These are phyloP conservation scores for Hapalemur alaotrensis DNA, from an alignment of 2,797 vertebrate species.

Conservation along the genomic window DNA sequence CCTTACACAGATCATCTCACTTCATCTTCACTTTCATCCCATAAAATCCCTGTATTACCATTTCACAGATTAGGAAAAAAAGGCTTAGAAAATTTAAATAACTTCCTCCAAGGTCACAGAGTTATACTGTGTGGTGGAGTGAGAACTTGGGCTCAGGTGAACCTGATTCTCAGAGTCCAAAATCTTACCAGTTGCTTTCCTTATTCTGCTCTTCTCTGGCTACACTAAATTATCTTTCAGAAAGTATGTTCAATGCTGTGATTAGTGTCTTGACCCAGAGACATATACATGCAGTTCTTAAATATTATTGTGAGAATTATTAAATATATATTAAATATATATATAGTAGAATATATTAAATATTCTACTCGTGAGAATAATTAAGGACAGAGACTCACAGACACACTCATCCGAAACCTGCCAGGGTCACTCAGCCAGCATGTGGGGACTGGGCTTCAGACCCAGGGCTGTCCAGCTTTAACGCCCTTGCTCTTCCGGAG, in stretches of 20 bases:
- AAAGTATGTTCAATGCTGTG: neutral
- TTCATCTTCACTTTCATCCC: neutral
- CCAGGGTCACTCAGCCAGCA: neutral
- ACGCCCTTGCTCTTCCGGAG: neutral
- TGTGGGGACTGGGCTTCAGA: neutral
- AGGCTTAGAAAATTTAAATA: neutral
- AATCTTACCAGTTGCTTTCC: neutral
- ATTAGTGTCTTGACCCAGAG: neutral
- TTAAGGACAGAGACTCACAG: neutral
- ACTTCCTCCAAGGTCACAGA: neutral
- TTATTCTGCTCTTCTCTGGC: neutral
- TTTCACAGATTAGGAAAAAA: neutral
- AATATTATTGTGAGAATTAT: neutral
- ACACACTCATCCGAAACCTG: neutral
- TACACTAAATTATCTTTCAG: neutral
- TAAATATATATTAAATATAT: too few relatives aligned
- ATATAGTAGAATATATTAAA: too few relatives aligned
- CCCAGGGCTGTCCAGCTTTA: neutral
- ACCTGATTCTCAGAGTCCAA: neutral
- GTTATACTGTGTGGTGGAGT: neutral
- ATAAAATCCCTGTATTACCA: neutral
- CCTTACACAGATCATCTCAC: neutral
- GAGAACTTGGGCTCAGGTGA: neutral
- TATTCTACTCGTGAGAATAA: neutral
- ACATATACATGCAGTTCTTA: neutral